A percentile compares a stretch with the other conserved stretches of the same genome.
phyloP scores from a whole-genome alignment of 64 coral and sea anemone genomes.

The Platygyra sinensis region DNA sequence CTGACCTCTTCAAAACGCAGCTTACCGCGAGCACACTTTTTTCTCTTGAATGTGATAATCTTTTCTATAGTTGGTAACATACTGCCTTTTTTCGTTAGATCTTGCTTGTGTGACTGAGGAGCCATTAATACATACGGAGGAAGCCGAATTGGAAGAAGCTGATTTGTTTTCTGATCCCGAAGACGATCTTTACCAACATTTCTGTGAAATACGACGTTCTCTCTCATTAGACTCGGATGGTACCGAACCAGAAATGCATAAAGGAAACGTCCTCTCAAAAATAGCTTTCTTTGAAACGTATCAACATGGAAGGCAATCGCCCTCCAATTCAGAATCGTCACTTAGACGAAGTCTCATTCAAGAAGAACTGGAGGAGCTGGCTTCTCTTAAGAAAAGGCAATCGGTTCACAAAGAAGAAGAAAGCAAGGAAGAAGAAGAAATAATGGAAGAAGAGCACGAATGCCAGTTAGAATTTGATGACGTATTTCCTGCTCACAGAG shows the following conservation, averaged over 20 bases:
- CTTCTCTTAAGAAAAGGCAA: neutral
- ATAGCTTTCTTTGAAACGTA: constrained; percentile 62
- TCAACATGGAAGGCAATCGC: constrained; percentile 29
- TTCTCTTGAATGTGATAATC: neutral
- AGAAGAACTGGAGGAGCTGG: constrained; percentile 30
- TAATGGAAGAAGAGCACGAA: constrained; percentile 30
- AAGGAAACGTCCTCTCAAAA: constrained; percentile 41
- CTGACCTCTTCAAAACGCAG: neutral
- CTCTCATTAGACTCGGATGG: constrained; percentile 69
- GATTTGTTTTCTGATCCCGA: constrained; percentile 38
- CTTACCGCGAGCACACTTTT: neutral
- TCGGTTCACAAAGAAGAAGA: neutral
- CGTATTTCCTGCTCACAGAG: constrained; percentile 81
- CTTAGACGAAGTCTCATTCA: constrained; percentile 27
- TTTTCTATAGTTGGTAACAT: neutral
- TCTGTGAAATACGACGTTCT: constrained; percentile 56
- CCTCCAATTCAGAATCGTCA: neutral
- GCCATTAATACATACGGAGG: neutral
- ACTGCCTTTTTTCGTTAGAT: neutral
- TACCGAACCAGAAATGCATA: constrained; percentile 58
- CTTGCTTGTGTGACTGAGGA: constrained; percentile 1
- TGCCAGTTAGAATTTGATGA: constrained; percentile 90
- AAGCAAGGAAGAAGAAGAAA: neutral
- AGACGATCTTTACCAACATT: constrained; percentile 2
- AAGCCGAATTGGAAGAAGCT: constrained; percentile 14